Evolutionary conservation across 30 jellyfish, hydroid and myxozoan genomes (phyloP).

Genomic region (Catostylus mosaicus): DNA sequence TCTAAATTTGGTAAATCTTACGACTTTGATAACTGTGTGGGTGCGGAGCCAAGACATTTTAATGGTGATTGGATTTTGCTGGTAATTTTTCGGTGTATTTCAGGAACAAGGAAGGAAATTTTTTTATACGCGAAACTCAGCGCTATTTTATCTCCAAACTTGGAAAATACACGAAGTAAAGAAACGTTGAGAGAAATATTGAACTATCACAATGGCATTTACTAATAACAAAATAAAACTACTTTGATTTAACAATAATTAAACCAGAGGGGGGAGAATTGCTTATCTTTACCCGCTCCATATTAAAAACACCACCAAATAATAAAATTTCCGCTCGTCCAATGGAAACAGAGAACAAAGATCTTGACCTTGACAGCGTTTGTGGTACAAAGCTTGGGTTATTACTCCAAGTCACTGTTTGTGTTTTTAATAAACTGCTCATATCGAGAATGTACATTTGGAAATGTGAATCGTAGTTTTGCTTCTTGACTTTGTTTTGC

Average conservation of each 20-base stretch:
- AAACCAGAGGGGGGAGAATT: constrained; percentile 49
- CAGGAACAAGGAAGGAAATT: no score
- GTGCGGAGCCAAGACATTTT: no score
- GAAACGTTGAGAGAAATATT: no score
- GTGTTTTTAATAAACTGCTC: constrained; percentile 2
- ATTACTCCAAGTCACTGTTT: constrained; percentile 56
- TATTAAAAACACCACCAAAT: constrained; percentile 87
- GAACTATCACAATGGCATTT: no score
- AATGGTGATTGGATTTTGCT: no score
- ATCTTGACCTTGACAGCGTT: constrained; percentile 76
- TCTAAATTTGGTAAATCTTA: no score
- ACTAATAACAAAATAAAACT: no score
- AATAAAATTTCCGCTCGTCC: constrained; percentile 83
- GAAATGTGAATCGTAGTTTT: constrained; percentile 47
- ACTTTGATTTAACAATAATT: constrained; percentile 10
- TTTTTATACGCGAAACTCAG: no score
- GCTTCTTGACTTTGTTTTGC: constrained; percentile 28
- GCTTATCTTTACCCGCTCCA: constrained; percentile 31
- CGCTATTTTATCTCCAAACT: no score
- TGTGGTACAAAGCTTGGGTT: constrained; percentile 47
- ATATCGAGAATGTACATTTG: constrained; percentile 85
- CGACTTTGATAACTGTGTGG: no score
- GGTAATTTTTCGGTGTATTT: no score
- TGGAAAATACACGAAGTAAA: no score
- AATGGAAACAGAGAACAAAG: constrained; percentile 57